Percentiles rank a stretch among this genome's conserved stretches.
phyloP scores from a whole-genome alignment of 2,113 vertebrate species.

The Hippopotamus amphibius region DNA sequence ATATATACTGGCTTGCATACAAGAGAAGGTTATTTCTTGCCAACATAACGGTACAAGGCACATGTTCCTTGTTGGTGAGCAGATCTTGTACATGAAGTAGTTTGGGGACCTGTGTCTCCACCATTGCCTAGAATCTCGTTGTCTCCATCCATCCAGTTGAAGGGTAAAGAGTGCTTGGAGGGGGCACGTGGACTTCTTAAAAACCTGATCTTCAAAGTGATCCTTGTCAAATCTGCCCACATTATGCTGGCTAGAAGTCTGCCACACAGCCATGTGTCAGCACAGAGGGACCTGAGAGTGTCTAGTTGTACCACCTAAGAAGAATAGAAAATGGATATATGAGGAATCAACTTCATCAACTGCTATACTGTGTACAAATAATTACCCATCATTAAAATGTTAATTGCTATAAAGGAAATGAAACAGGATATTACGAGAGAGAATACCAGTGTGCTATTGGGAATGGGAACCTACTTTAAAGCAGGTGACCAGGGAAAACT shows the following conservation, averaged over 20 bases:
- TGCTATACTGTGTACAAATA: background rate
- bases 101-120: background rate
- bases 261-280: background rate
- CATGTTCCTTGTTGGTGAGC: background rate
- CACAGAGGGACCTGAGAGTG: background rate
- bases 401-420: background rate
- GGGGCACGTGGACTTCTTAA: background rate
- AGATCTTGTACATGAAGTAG: background rate
- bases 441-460: background rate
- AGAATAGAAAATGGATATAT: background rate
- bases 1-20: background rate
- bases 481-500: background rate
- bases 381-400: background rate
- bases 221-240: background rate
- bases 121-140: background rate
- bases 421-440: background rate
- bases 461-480: background rate
- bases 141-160: background rate
- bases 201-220: background rate
- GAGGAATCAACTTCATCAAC: background rate
- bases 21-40: conserved; percentile 2
- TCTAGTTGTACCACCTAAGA: background rate
- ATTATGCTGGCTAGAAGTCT: background rate
- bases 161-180: too few species aligned
- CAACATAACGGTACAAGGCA: background rate